Conservation (phyloP, 1,140 invertebrate species). For the Pogonognathellus flavescens region DNA sequence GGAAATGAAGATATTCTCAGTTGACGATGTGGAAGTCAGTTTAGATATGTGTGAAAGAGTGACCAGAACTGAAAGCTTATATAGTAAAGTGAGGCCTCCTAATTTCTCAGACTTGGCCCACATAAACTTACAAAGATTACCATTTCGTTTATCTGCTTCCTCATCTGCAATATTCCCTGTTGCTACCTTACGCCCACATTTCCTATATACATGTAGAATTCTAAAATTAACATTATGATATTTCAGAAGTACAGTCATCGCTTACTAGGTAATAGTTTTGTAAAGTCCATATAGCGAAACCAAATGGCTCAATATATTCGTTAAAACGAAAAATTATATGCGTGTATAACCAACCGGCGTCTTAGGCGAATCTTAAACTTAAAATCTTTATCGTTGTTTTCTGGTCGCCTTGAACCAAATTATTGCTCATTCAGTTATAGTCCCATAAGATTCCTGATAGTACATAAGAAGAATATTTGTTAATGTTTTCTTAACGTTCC, state of each 20-base stretch:
- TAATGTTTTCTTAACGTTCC: not conserved
- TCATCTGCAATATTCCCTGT: slow-evolving; percentile 60
- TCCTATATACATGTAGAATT: slow-evolving; percentile 38
- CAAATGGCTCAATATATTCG: not conserved
- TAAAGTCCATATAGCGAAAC: not conserved
- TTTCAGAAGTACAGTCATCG: slow-evolving; percentile 41
- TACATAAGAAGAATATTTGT: not conserved
- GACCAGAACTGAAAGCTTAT: slow-evolving; percentile 52
- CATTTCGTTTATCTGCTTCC: slow-evolving; percentile 46
- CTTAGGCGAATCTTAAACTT: not conserved
- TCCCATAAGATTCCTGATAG: not conserved
- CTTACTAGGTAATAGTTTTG: slow-evolving; percentile 1
- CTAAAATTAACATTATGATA: slow-evolving; percentile 60
- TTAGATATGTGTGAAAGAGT: slow-evolving; percentile 49
- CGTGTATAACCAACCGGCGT: slow-evolving; percentile 8
- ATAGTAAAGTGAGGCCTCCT: slow-evolving; percentile 54
- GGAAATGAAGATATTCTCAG: slow-evolving; percentile 17
- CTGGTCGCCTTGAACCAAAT: slow-evolving; percentile 53
- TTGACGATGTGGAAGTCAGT: slow-evolving; percentile 35
- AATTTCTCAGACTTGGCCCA: slow-evolving; percentile 51
- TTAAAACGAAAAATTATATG: slow-evolving; percentile 8
- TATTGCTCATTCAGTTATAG: slow-evolving; percentile 35
- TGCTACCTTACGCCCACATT: slow-evolving; percentile 57
- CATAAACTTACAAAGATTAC: slow-evolving; percentile 34
- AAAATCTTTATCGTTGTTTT: slow-evolving; percentile 44